Base-by-base conservation (phyloP, 1,140 invertebrate species). In the Brachionus manjavacas region DNA sequence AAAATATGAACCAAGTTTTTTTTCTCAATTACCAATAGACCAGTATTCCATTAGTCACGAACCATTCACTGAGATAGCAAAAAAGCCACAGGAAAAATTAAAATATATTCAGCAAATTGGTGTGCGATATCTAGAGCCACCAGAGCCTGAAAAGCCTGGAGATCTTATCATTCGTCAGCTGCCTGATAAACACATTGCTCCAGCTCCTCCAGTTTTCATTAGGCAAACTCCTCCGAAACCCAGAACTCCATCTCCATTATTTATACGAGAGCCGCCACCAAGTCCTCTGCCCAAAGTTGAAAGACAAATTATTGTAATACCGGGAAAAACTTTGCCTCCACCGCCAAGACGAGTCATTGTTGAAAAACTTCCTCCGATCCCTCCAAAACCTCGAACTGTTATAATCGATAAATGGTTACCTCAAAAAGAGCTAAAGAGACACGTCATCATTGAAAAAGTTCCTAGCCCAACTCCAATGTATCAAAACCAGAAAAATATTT, bases 391-490 rank as follows among this genome's bases (percentile, higher is more conserved):
- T 14, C 83, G 25, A 31, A 52, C 68, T 4, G 9, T 84, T 25
- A 76, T 84, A 14, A 76, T 84, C 43, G 83, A 84, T 35, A 84
- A 76, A 84, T 84, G 83, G 83, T 64, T 84, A 35, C 83, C 83
- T 25, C 74, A 84, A 46, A 78, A 84, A 41, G 8, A 23, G 20
- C 80, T 23, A 43, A 49, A 43, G 28, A 20, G 80, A 70, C 20
- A 39, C 43, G 23, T 83, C 46, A 49, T 83, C 68, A 41, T 28
- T 41, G 78, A 72, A 72, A 72, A 72, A 39, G 8, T 72, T 35
- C 16, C 14, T 14, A 16, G 43, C 9, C 12, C 12, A 39, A 20
- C 6, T 39, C n/a, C 16, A 0, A 2, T 4, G 4, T 7, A 43
- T 14, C n/a, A 46, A 43, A 68, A 6, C 7, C 7, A 25, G 46